A percentile compares a stretch with the other conserved stretches of the same genome.
Evolutionary conservation across 2,888 invertebrate genomes (phyloP).

Genomic region (Hydroisotoma schaefferi): DNA sequence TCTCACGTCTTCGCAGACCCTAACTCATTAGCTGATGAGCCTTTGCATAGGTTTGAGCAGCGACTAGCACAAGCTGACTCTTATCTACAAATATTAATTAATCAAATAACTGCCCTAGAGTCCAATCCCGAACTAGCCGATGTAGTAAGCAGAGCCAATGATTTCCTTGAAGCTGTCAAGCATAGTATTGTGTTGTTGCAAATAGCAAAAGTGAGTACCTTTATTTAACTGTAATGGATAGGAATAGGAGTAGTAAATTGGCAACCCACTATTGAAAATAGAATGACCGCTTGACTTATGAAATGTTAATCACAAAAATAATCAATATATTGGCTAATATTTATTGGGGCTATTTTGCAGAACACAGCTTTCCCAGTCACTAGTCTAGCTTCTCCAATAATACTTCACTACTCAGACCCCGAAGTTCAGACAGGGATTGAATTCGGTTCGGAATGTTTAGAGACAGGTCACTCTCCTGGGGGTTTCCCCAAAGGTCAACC

Average conservation of each 20-base stretch:
- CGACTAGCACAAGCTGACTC: constrained; percentile 93
- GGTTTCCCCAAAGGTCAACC: constrained; percentile 14
- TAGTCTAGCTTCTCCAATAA: constrained; percentile 37
- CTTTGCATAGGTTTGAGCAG: constrained; percentile 63
- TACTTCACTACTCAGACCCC: constrained; percentile 47
- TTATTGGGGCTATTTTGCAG: constrained; percentile 20
- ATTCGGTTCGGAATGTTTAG: constrained; percentile 45
- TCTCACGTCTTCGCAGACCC: constrained; percentile 36
- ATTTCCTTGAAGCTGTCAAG: constrained; percentile 94
- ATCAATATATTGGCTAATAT: not conserved
- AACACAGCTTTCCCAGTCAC: constrained; percentile 48
- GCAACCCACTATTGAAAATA: too few relatives aligned
- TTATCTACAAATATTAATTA: constrained; percentile 91
- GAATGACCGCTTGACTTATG: not conserved
- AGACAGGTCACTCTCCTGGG: constrained; percentile 32
- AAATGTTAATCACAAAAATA: not conserved
- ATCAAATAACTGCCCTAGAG: constrained; percentile 68
- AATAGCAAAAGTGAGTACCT: constrained; percentile 83
- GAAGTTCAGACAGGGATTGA: constrained; percentile 45
- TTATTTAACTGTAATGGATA: too few relatives aligned
- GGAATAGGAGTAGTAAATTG: too few relatives aligned
- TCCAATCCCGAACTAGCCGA: constrained; percentile 42
- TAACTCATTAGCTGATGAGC: constrained; percentile 35
- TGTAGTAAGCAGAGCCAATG: constrained; percentile 50
- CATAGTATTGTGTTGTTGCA: constrained; percentile 97